phyloP scores from a whole-genome alignment of 2,797 vertebrate genomes.

The Aythya fuligula region DNA sequence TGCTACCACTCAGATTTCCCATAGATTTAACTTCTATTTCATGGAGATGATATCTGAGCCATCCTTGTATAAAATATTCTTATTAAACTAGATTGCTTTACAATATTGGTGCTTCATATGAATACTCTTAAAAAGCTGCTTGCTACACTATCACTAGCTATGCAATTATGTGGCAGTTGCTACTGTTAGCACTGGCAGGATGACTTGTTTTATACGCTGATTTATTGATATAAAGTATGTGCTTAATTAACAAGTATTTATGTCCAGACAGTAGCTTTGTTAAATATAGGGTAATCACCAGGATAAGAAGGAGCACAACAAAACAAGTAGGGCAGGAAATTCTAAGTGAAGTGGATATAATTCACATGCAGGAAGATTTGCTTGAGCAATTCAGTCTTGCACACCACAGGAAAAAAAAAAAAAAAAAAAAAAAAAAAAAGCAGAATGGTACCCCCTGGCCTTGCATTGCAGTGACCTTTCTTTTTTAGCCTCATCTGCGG shows the following conservation, averaged over 20 bases:
- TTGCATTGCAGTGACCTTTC: background rate
- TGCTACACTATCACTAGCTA: background rate
- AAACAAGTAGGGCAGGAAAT: slow-evolving; percentile 67
- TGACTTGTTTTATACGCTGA: background rate
- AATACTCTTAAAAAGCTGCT: background rate
- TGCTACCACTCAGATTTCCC: background rate
- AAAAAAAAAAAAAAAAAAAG: background rate
- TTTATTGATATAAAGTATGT: background rate
- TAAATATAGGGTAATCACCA: slow-evolving; percentile 19
- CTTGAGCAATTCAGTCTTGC: background rate
- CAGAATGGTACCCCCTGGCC: background rate
- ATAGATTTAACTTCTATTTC: background rate
- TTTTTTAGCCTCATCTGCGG: background rate
- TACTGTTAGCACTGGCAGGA: background rate
- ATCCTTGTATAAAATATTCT: background rate
- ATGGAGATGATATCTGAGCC: background rate
- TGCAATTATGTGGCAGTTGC: background rate
- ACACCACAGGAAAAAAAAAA: background rate
- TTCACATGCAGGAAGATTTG: background rate
- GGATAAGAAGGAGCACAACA: background rate
- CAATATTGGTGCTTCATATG: background rate
- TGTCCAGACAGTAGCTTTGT: background rate
- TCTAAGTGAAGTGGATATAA: slow-evolving; percentile 56
- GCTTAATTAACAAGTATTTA: slow-evolving; percentile 4
- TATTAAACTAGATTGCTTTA: background rate